Conservation (phyloP, 2,888 invertebrate genomes). For the Thymelicus lineola region DNA sequence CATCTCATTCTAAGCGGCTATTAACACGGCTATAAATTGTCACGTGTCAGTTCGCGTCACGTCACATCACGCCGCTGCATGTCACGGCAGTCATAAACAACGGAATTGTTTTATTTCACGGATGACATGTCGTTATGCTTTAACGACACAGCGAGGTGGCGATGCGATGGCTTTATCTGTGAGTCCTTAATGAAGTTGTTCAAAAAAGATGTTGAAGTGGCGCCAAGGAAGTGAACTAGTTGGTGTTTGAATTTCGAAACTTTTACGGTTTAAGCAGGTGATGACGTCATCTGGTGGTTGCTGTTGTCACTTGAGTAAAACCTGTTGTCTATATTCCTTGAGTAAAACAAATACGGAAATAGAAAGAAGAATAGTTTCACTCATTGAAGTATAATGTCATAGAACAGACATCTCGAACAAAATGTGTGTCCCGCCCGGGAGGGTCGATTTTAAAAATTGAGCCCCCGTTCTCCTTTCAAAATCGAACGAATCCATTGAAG, state of each 20-base stretch:
- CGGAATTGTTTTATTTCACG: conserved; percentile 42
- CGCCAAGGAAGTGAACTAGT: conserved; percentile 20
- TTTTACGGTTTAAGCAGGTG: not conserved
- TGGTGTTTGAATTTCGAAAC: not conserved
- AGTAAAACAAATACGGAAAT: too few relatives aligned
- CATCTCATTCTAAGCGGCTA: conserved; percentile 35
- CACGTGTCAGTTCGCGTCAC: conserved; percentile 45
- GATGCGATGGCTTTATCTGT: conserved; percentile 29
- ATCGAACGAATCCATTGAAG: too few relatives aligned
- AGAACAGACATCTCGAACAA: too few relatives aligned
- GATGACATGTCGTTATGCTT: conserved; percentile 37
- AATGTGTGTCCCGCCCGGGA: too few relatives aligned
- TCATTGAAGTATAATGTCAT: too few relatives aligned
- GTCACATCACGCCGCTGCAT: conserved; percentile 44
- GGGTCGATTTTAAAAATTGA: too few relatives aligned
- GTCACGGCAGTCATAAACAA: conserved; percentile 45
- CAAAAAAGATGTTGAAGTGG: conserved; percentile 1
- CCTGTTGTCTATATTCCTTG: too few relatives aligned
- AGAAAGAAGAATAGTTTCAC: too few relatives aligned
- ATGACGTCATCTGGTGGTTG: too few relatives aligned
- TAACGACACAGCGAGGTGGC: conserved; percentile 42
- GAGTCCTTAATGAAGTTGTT: conserved; percentile 9
- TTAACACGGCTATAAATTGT: conserved; percentile 48
- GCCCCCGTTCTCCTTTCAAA: too few relatives aligned
- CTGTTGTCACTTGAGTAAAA: too few relatives aligned